A percentile compares a stretch with the other conserved stretches of the same genome.
Evolutionary conservation across 2,888 invertebrate genomes (phyloP).

Genomic region (Heliconius ismenius): DNA sequence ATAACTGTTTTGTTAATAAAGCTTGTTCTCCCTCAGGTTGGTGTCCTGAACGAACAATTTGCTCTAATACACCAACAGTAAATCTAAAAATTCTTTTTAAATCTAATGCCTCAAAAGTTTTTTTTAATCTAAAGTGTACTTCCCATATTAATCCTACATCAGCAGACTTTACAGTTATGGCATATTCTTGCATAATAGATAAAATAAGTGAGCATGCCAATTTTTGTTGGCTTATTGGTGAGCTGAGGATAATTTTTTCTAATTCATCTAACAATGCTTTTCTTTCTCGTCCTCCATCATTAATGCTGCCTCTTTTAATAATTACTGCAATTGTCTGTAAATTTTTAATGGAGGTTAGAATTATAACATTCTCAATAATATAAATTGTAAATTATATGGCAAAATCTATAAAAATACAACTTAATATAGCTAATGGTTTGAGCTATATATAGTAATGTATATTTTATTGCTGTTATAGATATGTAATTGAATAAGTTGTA

Average conservation of each 20-base stretch:
- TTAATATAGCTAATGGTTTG: background rate
- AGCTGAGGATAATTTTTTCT: conserved; percentile 89
- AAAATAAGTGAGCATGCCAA: conserved; percentile 92
- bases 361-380: background rate
- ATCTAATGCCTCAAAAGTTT: conserved; percentile 90
- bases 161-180: conserved; percentile 91
- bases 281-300: conserved; percentile 86
- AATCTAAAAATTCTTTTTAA: conserved; percentile 88
- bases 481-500: conserved; percentile 1
- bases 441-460: background rate
- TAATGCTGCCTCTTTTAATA: conserved; percentile 91
- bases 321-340: conserved; percentile 90
- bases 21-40: conserved; percentile 78
- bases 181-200: conserved; percentile 93
- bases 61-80: conserved; percentile 72
- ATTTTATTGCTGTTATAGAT: background rate
- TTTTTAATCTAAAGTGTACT: conserved; percentile 91
- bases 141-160: conserved; percentile 95
- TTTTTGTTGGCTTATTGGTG: conserved; percentile 88
- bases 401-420: background rate
- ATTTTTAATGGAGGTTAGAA: conserved; percentile 4
- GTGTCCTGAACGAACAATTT: conserved; percentile 70
- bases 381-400: background rate
- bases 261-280: conserved; percentile 87
- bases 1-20: conserved; percentile 84